A percentile compares a stretch with the other conserved stretches of the same genome.
These are phyloP conservation scores for Polypedilum pembai DNA, from an alignment of 1,140 invertebrate genomes.

Conservation along the genomic window DNA sequence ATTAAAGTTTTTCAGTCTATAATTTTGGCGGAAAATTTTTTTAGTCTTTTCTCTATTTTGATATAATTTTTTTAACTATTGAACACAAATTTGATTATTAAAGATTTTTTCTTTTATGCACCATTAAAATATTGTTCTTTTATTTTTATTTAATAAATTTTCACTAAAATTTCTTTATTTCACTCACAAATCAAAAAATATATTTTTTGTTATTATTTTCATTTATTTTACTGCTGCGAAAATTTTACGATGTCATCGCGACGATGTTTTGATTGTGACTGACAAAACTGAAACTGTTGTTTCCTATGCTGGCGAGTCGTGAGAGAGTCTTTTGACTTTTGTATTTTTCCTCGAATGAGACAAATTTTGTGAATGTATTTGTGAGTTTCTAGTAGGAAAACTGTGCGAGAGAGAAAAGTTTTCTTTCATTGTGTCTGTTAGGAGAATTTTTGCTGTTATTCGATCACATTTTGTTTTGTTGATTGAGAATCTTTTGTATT, in stretches of 20 bases:
- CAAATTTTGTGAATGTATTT: not conserved
- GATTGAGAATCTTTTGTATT: too few species aligned
- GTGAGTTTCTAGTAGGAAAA: not conserved
- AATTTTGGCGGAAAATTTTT: not conserved
- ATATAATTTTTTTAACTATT: not conserved
- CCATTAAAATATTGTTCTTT: not conserved
- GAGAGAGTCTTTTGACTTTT: too few species aligned
- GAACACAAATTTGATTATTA: slow-evolving; percentile 8
- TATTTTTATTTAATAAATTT: too few species aligned
- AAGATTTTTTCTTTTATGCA: slow-evolving; percentile 6
- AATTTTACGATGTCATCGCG: slow-evolving; percentile 24
- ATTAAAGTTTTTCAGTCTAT: not conserved
- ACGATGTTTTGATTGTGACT: slow-evolving; percentile 24
- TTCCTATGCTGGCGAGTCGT: not conserved
- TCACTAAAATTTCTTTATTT: not conserved
- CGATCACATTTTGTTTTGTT: too few species aligned
- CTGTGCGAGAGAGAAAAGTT: too few species aligned
- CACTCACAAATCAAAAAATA: not conserved
- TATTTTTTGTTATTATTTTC: not conserved
- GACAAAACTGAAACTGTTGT: slow-evolving; percentile 15
- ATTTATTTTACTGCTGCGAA: not conserved
- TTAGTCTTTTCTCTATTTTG: slow-evolving; percentile 24
- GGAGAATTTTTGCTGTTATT: too few species aligned
- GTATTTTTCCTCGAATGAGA: not conserved
- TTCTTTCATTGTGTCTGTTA: too few species aligned